Percentiles rank a stretch among this genome's conserved stretches.
Evolutionary conservation across 2,113 vertebrate genomes (phyloP).

Genomic region (Aptenodytes patagonicus): DNA sequence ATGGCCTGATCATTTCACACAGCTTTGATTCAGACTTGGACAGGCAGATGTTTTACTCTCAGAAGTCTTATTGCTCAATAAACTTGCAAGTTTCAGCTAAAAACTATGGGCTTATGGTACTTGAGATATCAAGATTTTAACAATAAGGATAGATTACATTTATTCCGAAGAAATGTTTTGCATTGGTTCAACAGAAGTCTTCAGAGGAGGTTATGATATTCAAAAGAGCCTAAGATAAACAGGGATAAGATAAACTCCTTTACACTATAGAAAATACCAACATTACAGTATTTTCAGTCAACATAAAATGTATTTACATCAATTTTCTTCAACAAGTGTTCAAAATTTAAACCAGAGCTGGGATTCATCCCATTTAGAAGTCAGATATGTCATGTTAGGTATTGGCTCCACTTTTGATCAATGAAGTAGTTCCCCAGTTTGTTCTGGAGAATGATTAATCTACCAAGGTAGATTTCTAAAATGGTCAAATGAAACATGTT

Average conservation of each 20-base stretch:
- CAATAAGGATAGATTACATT: background rate
- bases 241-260: background rate
- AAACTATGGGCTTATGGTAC: background rate
- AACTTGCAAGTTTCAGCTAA: background rate
- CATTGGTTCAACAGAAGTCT: background rate
- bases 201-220: background rate
- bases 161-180: background rate
- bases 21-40: background rate
- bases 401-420: background rate
- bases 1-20: background rate
- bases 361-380: background rate
- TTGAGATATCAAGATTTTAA: background rate
- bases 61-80: background rate
- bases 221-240: background rate
- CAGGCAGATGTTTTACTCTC: background rate
- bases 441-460: no score
- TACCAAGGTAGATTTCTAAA: no score
- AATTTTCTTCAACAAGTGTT: background rate
- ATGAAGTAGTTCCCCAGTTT: no score
- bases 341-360: background rate
- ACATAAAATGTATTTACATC: background rate
- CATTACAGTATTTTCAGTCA: background rate
- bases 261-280: background rate
- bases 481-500: no score
- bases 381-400: background rate